Conservation (phyloP, 2,888 invertebrate species). For the Ceramica pisi region DNA sequence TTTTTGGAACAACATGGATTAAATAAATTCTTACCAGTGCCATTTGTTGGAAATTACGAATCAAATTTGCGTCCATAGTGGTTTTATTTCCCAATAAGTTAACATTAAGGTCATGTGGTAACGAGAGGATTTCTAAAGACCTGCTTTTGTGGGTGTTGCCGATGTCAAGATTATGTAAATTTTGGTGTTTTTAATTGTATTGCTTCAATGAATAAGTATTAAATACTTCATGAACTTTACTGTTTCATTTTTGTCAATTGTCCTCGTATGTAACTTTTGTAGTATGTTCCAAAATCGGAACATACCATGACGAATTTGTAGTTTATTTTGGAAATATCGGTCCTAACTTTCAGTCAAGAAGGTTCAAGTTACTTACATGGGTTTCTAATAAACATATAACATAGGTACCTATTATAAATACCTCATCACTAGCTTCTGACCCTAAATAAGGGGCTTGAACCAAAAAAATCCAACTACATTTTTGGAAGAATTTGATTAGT, state of each 20-base stretch:
- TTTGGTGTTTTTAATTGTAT: slow-evolving; percentile 18
- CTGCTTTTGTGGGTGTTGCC: slow-evolving; percentile 36
- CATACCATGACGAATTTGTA: not conserved
- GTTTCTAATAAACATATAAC: too few relatives aligned
- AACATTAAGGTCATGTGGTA: slow-evolving; percentile 64
- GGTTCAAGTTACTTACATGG: too few relatives aligned
- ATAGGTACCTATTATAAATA: too few relatives aligned
- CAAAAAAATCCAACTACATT: slow-evolving; percentile 13
- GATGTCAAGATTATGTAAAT: slow-evolving; percentile 23
- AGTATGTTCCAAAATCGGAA: not conserved
- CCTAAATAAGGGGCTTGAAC: slow-evolving; percentile 3
- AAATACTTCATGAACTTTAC: slow-evolving; percentile 14
- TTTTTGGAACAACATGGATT: slow-evolving; percentile 85
- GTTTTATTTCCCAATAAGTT: slow-evolving; percentile 74
- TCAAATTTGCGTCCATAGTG: slow-evolving; percentile 75
- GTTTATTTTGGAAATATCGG: slow-evolving; percentile 5
- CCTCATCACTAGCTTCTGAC: not conserved
- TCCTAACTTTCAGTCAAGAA: not conserved
- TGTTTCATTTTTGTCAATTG: not conserved
- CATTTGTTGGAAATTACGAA: slow-evolving; percentile 80
- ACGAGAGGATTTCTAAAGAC: slow-evolving; percentile 45
- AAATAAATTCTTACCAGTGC: slow-evolving; percentile 82
- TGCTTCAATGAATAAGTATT: slow-evolving; percentile 13
- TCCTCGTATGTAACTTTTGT: too few relatives aligned
- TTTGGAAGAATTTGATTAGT: slow-evolving; percentile 56